Evolutionary conservation across 2,113 vertebrate species (phyloP).

Genomic region (Ochotona curzoniae): DNA sequence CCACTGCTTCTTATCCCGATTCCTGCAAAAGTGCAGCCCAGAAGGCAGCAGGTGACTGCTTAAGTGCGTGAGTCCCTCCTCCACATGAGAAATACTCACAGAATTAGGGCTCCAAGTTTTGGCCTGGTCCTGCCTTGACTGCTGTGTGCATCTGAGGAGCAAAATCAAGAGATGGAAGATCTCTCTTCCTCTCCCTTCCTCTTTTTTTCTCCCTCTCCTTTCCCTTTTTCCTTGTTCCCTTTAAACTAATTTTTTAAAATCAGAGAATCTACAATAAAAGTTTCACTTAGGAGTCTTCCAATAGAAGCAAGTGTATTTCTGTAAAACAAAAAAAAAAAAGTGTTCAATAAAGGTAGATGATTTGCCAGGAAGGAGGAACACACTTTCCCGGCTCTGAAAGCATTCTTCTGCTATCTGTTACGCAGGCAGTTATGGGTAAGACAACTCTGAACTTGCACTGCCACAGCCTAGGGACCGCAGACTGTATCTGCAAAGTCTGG

Average conservation of each 20-base stretch:
- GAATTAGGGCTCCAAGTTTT: too few relatives aligned
- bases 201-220: neutral
- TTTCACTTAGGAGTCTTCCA: conserved; percentile 7
- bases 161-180: too few relatives aligned
- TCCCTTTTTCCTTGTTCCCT: too few relatives aligned
- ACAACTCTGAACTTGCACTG: neutral
- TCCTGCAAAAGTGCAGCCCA: too few relatives aligned
- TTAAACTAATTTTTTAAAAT: neutral
- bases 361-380: neutral
- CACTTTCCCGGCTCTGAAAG: conserved; percentile 10
- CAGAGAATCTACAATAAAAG: neutral
- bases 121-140: too few relatives aligned
- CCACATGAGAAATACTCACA: too few relatives aligned
- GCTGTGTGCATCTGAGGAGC: too few relatives aligned
- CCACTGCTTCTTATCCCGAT: too few relatives aligned
- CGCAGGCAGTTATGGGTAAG: neutral
- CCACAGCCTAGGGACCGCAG: neutral
- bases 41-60: too few relatives aligned
- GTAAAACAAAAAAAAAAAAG: conserved; percentile 4
- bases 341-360: neutral
- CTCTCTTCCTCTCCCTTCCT: too few relatives aligned
- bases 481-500: neutral
- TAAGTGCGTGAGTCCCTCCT: too few relatives aligned
- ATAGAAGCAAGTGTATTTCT: conserved; percentile 37
- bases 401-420: neutral